Conservation (phyloP, 2,797 vertebrate genomes). For the Coranthus polyacanthus region DNA sequence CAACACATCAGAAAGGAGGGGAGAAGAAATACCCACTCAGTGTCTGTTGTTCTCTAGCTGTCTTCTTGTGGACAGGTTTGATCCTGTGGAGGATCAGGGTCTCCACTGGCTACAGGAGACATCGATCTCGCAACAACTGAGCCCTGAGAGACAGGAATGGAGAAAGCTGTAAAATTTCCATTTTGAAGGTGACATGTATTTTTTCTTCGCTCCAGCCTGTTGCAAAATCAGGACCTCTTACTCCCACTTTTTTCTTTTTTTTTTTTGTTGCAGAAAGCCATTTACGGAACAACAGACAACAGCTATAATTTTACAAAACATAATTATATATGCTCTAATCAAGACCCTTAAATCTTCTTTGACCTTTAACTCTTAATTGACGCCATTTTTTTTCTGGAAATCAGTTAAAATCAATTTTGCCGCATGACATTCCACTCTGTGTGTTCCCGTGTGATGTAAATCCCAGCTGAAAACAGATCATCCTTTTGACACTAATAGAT, state of each 20-base stretch:
- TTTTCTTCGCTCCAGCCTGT: neutral
- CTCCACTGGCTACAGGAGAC: slow-evolving; percentile 57
- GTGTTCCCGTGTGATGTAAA: slow-evolving; percentile 40
- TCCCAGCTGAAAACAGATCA: slow-evolving; percentile 41
- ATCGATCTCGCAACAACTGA: slow-evolving; percentile 43
- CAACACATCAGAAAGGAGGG: slow-evolving; percentile 17
- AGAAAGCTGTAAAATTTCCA: slow-evolving; percentile 4
- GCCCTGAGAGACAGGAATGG: slow-evolving; percentile 46
- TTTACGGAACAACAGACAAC: slow-evolving; percentile 8
- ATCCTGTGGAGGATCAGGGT: slow-evolving; percentile 59
- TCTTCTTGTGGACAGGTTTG: slow-evolving; percentile 71
- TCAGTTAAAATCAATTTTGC: slow-evolving; percentile 48
- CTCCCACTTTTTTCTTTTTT: neutral
- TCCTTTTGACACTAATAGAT: slow-evolving; percentile 53
- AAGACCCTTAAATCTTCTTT: slow-evolving; percentile 54
- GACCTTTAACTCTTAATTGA: slow-evolving; percentile 68
- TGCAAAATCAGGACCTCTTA: neutral
- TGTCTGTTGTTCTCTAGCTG: slow-evolving; percentile 74
- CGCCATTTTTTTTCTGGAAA: slow-evolving; percentile 69
- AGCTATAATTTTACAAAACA: slow-evolving; percentile 36
- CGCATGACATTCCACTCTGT: slow-evolving; percentile 29
- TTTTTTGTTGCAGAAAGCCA: slow-evolving; percentile 4
- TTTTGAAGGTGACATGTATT: slow-evolving; percentile 3
- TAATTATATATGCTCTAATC: slow-evolving; percentile 64
- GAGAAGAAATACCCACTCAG: slow-evolving; percentile 48